Evolutionary conservation across 2,888 invertebrate genomes (phyloP), one percentile per base, ranked within the genome.

Genomic region (Melitaea athalia): DNA sequence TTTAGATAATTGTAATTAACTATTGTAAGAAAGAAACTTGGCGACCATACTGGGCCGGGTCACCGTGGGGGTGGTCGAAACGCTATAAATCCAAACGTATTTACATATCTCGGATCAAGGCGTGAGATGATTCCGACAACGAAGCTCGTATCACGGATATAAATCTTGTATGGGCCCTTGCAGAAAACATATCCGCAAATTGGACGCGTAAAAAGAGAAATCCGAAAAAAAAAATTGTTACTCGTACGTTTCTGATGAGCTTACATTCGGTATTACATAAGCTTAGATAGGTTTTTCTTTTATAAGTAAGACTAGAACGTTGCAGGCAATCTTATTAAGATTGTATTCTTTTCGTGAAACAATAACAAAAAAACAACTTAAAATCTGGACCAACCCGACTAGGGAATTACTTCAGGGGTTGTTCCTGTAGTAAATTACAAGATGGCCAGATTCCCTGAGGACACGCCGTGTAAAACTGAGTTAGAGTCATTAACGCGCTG

Each of bases 41-140:
- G 59, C 64, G 59, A 63, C 31, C 10, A 2, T 47, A 59, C 43
- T 12, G 45, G 15, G 15, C 42, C 31, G 60, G 59, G 60, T 50
- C 45, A 59, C 33, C 63, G 43, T 49, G 49, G 49, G 63, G 65
- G 65, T 62, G 63, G 65, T 57, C 68, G 45, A 63, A 59, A 63
- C 24, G 59, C 57, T 59, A 71, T 71, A 71, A 71, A 67, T 52
- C 50, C 15, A 42, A n/a, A 8, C 17, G 33, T 33, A 66, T 66
- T 66, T 66, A 45, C 65, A 66, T 66, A 66, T 64, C 59, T 62
- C 50, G 59, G 66, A 71, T 61, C 47, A 55, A 55, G 57, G 61
- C 68, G 71, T 68, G 63, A 64, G 68, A 61, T 49, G 60, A 63
- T 15, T 64, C 14, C 38, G 15, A 60, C 55, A 55, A 38, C 33